Percentiles rank a stretch among this genome's conserved stretches.
These are phyloP conservation scores for Micromys minutus DNA, from an alignment of 2,113 vertebrate genomes.

Conservation along the genomic window DNA sequence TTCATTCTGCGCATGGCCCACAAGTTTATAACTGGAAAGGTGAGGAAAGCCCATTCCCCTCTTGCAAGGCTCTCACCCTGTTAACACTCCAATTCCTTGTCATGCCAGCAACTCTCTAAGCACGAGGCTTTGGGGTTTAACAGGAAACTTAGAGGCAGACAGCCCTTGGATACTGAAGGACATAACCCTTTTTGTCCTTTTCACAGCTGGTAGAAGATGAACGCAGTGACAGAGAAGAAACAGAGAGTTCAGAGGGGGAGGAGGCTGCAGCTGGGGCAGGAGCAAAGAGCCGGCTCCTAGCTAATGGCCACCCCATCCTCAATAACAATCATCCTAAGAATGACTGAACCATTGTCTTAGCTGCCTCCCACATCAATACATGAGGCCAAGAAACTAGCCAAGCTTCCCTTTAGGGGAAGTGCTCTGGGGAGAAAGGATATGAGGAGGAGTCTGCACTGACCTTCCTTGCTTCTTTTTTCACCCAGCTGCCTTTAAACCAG, in stretches of 20 bases:
- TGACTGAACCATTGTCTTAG: conserved; percentile 80
- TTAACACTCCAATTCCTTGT: background rate
- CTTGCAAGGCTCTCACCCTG: background rate
- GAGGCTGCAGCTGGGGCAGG: conserved; percentile 75
- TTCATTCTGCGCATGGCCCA: conserved; percentile 95
- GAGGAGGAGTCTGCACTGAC: background rate
- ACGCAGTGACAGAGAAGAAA: conserved; percentile 95
- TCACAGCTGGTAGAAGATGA: conserved; percentile 91
- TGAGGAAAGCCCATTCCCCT: conserved; percentile 46
- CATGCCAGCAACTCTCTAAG: background rate
- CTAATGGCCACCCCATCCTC: conserved; percentile 90
- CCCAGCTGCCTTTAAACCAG: conserved; percentile 77
- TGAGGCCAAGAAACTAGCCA: conserved; percentile 66
- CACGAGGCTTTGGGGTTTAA: background rate
- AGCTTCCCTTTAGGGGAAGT: background rate
- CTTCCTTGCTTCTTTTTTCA: conserved; percentile 20
- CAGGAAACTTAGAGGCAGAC: background rate
- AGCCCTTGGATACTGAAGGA: background rate
- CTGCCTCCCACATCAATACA: conserved; percentile 29
- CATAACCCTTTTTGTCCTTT: background rate
- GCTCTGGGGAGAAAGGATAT: conserved; percentile 39
- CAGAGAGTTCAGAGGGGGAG: conserved; percentile 91
- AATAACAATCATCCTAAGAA: conserved; percentile 94
- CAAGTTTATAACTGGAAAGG: conserved; percentile 94
- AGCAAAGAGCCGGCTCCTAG: conserved; percentile 88